Evolutionary conservation across 2,888 invertebrate genomes (phyloP), one percentile per base, ranked within the genome.

Genomic region (Acleris holmiana): DNA sequence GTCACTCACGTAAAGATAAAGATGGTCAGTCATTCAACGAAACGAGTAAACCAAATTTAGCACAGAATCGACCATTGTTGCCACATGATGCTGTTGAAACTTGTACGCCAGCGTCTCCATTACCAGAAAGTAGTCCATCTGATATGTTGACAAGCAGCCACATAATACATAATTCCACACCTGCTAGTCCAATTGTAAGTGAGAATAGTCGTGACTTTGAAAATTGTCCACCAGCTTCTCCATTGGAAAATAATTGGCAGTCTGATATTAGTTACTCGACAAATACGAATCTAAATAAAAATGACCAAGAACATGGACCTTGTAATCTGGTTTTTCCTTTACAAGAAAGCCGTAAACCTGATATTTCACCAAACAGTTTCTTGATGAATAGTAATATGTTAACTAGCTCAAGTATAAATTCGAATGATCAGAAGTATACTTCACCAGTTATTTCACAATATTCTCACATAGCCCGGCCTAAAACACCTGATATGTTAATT

Each of bases 401-500:
- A 35, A 35, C 4, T 2, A 1, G 4, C 35, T 35, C 35, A 35
- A 13, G 13, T 35, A 35, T 35, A 35, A 50, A 29, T 10, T 25
- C 10, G 4, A 29, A 51, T 17, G 15, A 18, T 18, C 15, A 51
- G 13, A 15, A 4, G 2, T 3, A 18, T 23, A 35, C 6, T 8
- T 35, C 53, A 29, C 21, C 53, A 19, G 19, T 40, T 19, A 7
- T 23, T 44, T 23, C 15, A 55, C 54, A 53, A 19, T 35, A 40
- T 15, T 4, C 18, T 8, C 10, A 19, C 17, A 41, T 15, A n/a
- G 35, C 8, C 17, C 59, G 55, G 4, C 49, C 55, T 1, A 50
- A 8, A 18, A 60, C 60, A 18, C 65, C 65, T 10, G 55, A 59
- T 15, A 19, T 55, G n/a, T 7, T 6, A 2, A 25, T 65, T 13